Conservation (phyloP, 2,113 vertebrate species). For the Ageneiosus marmoratus region DNA sequence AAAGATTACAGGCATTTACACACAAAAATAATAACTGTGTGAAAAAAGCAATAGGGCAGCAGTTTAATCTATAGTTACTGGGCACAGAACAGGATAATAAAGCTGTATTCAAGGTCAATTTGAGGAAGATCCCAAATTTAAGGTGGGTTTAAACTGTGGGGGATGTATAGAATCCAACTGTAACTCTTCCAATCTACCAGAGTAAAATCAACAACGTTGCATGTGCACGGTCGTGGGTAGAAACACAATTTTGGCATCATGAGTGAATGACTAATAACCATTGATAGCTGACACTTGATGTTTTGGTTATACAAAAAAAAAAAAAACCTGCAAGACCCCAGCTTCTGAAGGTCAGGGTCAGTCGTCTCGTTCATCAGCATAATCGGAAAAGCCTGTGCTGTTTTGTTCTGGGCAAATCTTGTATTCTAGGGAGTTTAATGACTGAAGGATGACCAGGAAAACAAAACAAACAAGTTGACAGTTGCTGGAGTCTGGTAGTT, state of each 20-base stretch:
- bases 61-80: neutral
- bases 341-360: neutral
- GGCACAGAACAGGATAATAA: neutral
- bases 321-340: neutral
- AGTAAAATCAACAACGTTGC: neutral
- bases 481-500: neutral
- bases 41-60: neutral
- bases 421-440: neutral
- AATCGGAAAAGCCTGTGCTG: neutral
- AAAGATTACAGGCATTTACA: neutral
- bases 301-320: neutral
- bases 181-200: neutral
- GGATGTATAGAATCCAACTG: neutral
- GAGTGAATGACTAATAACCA: neutral
- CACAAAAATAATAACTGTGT: neutral
- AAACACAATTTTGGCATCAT: neutral
- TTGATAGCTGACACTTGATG: neutral
- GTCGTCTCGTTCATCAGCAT: neutral
- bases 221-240: neutral
- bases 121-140: neutral
- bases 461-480: neutral
- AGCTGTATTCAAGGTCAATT: neutral
- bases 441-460: neutral
- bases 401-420: neutral
- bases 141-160: neutral